A percentile compares a stretch with the other conserved stretches of the same genome.
phyloP scores from a whole-genome alignment of 35 echinoderm and acorn worm species.

The Eucidaris tribuloides region DNA sequence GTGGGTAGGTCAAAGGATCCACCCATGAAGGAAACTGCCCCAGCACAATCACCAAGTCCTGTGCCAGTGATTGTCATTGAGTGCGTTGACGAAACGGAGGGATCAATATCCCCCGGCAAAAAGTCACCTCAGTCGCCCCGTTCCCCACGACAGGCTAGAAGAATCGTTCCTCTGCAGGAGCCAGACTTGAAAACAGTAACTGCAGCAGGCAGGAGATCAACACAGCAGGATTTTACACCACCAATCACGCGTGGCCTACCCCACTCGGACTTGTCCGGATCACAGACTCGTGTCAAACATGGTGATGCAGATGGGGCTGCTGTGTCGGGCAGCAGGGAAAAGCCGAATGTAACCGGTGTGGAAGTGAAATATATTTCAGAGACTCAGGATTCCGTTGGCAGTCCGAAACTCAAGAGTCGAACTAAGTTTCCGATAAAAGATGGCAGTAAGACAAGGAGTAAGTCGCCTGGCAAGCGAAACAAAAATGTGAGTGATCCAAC shows the following conservation, averaged over 20 bases:
- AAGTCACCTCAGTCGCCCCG: background rate
- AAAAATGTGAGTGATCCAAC: background rate
- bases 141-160: background rate
- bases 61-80: background rate
- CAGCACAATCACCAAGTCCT: background rate
- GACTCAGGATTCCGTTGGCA: background rate
- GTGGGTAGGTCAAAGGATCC: background rate
- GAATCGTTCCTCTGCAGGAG: background rate
- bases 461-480: background rate
- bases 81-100: conserved; percentile 2
- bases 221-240: conserved; percentile 9
- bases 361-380: background rate
- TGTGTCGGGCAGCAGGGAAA: background rate
- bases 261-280: background rate
- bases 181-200: too few species aligned
- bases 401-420: background rate
- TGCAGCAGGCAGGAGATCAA: background rate
- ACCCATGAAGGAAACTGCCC: background rate
- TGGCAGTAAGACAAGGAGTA: background rate
- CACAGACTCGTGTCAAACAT: background rate
- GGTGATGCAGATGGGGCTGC: background rate
- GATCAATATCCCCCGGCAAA: background rate
- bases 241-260: background rate
- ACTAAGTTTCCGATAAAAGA: background rate
- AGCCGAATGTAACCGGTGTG: background rate